Evolutionary conservation across 2,797 vertebrate species (phyloP).

Genomic region (Hippoglossus hippoglossus): DNA sequence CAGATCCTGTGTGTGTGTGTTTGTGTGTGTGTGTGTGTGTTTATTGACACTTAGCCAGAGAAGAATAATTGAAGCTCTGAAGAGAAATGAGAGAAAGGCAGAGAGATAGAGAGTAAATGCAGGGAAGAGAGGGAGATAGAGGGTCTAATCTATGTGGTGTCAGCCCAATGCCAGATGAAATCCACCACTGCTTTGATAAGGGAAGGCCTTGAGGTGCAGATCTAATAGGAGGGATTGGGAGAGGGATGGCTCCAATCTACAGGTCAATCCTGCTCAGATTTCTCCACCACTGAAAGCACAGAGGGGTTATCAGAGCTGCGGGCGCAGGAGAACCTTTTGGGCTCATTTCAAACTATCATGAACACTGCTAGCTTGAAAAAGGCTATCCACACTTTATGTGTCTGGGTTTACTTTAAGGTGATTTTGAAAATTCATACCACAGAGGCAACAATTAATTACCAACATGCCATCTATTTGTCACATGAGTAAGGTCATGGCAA

Average conservation of each 20-base stretch:
- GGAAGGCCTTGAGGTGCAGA: slow-evolving; percentile 65
- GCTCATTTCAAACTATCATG: slow-evolving; percentile 10
- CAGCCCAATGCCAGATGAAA: slow-evolving; percentile 72
- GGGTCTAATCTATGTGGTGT: slow-evolving; percentile 74
- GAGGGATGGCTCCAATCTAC: slow-evolving; percentile 73
- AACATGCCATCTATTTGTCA: slow-evolving; percentile 19
- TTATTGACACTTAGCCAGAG: slow-evolving; percentile 72
- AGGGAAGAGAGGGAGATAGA: slow-evolving; percentile 59
- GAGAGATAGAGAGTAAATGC: slow-evolving; percentile 41
- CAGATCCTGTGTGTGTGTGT: slow-evolving; percentile 22
- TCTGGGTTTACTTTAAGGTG: neutral
- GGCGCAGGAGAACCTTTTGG: slow-evolving; percentile 22
- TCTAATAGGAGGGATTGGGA: slow-evolving; percentile 72
- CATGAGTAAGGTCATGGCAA: slow-evolving; percentile 28
- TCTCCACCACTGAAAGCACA: slow-evolving; percentile 42
- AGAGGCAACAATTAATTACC: slow-evolving; percentile 19
- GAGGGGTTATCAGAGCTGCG: slow-evolving; percentile 51
- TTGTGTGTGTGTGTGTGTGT: slow-evolving; percentile 12
- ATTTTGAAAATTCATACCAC: neutral
- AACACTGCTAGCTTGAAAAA: neutral
- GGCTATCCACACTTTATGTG: neutral
- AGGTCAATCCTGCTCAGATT: slow-evolving; percentile 61
- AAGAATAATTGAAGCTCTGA: slow-evolving; percentile 73
- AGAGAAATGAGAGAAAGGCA: slow-evolving; percentile 58
- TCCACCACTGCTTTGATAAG: slow-evolving; percentile 70